Conservation (phyloP, 23 tunicate species). For the Styela clava region DNA sequence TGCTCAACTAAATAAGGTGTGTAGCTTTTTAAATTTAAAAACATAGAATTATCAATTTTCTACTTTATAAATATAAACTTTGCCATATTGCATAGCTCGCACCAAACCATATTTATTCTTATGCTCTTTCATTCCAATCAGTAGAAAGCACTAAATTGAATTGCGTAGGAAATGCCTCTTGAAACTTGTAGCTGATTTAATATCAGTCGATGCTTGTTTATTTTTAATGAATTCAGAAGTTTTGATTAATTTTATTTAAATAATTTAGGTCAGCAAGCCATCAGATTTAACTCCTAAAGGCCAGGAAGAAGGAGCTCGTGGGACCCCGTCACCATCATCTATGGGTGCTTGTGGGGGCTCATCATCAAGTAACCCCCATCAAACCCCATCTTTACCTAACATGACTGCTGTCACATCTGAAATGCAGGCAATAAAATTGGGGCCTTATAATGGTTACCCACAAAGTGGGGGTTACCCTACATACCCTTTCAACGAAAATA, state of each 20-base stretch:
- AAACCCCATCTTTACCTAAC: neutral
- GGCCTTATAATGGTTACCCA: neutral
- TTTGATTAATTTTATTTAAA: too few relatives aligned
- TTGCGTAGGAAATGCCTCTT: too few relatives aligned
- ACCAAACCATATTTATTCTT: too few relatives aligned
- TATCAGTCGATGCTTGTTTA: too few relatives aligned
- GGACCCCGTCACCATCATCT: neutral
- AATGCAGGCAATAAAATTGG: neutral
- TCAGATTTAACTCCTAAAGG: neutral
- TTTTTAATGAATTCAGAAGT: too few relatives aligned
- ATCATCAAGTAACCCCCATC: neutral
- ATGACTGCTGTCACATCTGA: neutral
- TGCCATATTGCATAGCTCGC: too few relatives aligned
- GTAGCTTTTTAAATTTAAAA: neutral
- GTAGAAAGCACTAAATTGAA: too few relatives aligned
- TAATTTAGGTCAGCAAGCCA: neutral
- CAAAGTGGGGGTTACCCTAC: conserved; percentile 6
- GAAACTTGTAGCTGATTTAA: too few relatives aligned
- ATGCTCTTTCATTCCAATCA: too few relatives aligned
- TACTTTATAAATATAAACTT: neutral
- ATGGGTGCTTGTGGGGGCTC: conserved; percentile 8
- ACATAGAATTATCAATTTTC: neutral
- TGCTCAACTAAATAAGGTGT: neutral
- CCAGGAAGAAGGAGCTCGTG: neutral
- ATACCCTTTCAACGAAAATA: neutral